phyloP scores from a whole-genome alignment of 2,113 vertebrate genomes.

The Tautogolabrus adspersus region DNA sequence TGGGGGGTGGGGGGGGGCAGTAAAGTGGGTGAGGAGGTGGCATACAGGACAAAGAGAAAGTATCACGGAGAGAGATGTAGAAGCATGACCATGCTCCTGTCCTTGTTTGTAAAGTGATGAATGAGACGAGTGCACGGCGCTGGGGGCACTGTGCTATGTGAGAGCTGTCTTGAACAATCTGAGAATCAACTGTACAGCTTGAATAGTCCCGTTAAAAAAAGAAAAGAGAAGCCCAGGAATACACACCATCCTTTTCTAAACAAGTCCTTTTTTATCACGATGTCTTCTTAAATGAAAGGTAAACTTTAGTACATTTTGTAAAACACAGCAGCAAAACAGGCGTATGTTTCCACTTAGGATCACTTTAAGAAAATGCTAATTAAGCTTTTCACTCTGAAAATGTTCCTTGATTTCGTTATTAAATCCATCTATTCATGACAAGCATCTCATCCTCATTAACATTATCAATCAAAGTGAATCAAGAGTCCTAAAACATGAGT shows the following conservation, averaged over 20 bases:
- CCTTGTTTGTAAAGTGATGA: conserved; percentile 74
- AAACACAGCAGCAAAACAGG: conserved; percentile 5
- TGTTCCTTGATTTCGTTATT: too few species aligned
- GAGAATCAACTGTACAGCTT: conserved; percentile 1
- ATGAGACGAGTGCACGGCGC: conserved; percentile 44
- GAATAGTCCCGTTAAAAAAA: background rate
- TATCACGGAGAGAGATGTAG: conserved; percentile 56
- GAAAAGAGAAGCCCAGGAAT: background rate
- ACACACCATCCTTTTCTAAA: background rate
- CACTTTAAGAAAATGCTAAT: background rate
- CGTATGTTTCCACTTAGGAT: background rate
- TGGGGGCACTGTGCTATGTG: conserved; percentile 66
- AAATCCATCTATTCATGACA: too few species aligned
- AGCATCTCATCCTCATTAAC: too few species aligned
- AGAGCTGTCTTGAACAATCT: conserved; percentile 63
- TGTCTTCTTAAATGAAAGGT: background rate
- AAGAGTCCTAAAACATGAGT: too few species aligned
- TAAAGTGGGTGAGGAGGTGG: conserved; percentile 63
- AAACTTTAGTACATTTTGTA: background rate
- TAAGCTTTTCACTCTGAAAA: too few species aligned
- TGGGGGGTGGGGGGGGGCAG: conserved; percentile 34
- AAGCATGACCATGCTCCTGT: conserved; percentile 66
- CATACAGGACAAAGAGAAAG: conserved; percentile 59
- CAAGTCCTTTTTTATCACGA: background rate
- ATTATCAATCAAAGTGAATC: too few species aligned